Percentiles rank a stretch among this genome's conserved stretches.
Evolutionary conservation across 2,797 vertebrate genomes (phyloP).

Genomic region (Enteromius trimaculatus): DNA sequence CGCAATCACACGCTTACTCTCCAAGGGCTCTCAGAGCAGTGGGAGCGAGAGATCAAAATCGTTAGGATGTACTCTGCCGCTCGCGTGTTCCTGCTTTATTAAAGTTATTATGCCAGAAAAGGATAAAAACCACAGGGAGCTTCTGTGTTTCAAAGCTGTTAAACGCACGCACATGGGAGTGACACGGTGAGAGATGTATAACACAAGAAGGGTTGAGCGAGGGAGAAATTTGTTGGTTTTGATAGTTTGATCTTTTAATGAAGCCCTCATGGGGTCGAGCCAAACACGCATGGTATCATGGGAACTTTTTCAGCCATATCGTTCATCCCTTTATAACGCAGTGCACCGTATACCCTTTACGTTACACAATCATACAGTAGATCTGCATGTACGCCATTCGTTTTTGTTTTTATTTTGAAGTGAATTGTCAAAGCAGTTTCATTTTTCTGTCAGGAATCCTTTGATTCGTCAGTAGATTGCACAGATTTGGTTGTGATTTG

Average conservation of each 20-base stretch:
- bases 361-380: neutral
- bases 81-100: neutral
- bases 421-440: neutral
- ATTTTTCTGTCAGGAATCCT: neutral
- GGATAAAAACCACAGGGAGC: constrained; percentile 12
- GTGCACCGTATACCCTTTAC: constrained; percentile 2
- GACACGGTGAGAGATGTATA: constrained; percentile 14
- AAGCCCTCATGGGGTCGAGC: constrained; percentile 32
- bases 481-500: neutral
- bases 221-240: constrained; percentile 46
- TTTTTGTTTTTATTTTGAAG: neutral
- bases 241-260: constrained; percentile 51
- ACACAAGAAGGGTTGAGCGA: constrained; percentile 9
- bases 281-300: constrained; percentile 42
- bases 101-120: neutral
- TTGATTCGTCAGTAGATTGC: neutral
- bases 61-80: neutral
- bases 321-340: constrained; percentile 10
- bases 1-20: constrained; percentile 8
- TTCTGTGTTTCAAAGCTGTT: constrained; percentile 33
- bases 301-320: constrained; percentile 28
- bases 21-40: neutral
- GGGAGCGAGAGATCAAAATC: constrained; percentile 13
- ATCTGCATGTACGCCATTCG: neutral
- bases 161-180: constrained; percentile 13